phyloP scores from a whole-genome alignment of 2,113 vertebrate genomes.

The Saguinus imperator region DNA sequence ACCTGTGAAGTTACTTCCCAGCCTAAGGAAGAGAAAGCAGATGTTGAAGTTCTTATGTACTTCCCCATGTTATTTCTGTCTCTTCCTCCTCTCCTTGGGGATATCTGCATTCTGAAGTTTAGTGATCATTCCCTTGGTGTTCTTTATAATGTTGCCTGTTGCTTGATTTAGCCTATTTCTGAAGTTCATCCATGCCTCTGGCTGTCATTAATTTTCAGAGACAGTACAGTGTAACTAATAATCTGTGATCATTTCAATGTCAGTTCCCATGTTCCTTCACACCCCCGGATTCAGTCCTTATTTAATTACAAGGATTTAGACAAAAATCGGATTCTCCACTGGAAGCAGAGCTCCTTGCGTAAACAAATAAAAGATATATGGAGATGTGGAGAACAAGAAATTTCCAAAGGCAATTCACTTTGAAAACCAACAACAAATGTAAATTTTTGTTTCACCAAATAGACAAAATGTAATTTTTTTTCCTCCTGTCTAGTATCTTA shows the following conservation, averaged over 20 bases:
- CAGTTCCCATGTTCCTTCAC: not conserved
- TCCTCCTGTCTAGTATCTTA: not conserved
- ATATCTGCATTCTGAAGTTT: not conserved
- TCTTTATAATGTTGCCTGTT: not conserved
- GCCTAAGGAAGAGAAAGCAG: not conserved
- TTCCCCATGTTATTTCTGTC: not conserved
- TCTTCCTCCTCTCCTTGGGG: not conserved
- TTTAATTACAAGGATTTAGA: slow-evolving; percentile 27
- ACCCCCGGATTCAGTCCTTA: not conserved
- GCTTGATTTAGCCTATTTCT: not conserved
- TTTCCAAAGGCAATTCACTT: slow-evolving; percentile 3
- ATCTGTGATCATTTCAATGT: slow-evolving; percentile 13
- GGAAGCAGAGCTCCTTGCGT: not conserved
- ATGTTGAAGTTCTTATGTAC: not conserved
- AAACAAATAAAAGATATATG: not conserved
- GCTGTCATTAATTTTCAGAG: slow-evolving; percentile 39
- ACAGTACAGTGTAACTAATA: not conserved
- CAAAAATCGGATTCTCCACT: not conserved
- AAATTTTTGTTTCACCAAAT: not conserved
- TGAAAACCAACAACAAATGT: slow-evolving; percentile 2
- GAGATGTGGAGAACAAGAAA: not conserved
- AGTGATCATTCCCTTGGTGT: not conserved
- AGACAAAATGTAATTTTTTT: not conserved
- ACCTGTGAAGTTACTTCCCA: not conserved
- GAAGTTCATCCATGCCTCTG: slow-evolving; percentile 15